Base-by-base conservation (phyloP, 1,140 invertebrate species). In the Ylistrum balloti region DNA sequence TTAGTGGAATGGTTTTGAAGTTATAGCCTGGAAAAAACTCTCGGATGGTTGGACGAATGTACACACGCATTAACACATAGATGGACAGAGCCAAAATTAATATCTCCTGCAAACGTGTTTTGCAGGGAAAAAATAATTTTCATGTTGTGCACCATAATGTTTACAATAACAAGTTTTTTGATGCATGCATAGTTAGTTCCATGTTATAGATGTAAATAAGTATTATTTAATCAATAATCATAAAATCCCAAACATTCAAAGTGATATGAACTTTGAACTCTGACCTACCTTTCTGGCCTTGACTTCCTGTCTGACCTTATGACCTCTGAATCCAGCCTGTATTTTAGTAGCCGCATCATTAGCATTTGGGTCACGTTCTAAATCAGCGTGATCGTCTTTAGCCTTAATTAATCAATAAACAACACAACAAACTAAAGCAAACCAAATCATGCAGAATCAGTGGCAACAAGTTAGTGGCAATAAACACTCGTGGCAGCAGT, bases 281-380 rank as follows among this genome's bases (percentile, higher is more conserved):
- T 74, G 56, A 74, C 56, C 56, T 74, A 74, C 56, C 56, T 32
- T 91, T 88, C 38, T 88, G 35, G 33, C 88, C 87, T 86, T 89
- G 34, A 92, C 56, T 41, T 91, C 88, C 33, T 92, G 56, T 33
- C 91, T 87, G 0, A 97, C 97, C 88, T 97, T 96, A 93, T 98
- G 98, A 0, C 97, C 97, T 41, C 97, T 97, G 95, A 97, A 98
- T 88, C 97, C 97, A 41, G 97, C 97, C 95, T 98, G 98, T 88
- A 98, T 98, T 95, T 97, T 98, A 9, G 97, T 97, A 15, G 98
- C 98, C 32, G 98, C 98, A 91, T 96, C 92, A 87, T 95, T 95
- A 48, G 92, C 89, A 33, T 90, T 74, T 28, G 56, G 56, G 11
- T 74, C 35, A 38, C 5, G 35, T 38, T 38, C 56, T 74, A 74